Evolutionary conservation across 2,797 vertebrate species (phyloP), one percentile per base, ranked within the genome.

Genomic region (Cetoscarus ocellatus): DNA sequence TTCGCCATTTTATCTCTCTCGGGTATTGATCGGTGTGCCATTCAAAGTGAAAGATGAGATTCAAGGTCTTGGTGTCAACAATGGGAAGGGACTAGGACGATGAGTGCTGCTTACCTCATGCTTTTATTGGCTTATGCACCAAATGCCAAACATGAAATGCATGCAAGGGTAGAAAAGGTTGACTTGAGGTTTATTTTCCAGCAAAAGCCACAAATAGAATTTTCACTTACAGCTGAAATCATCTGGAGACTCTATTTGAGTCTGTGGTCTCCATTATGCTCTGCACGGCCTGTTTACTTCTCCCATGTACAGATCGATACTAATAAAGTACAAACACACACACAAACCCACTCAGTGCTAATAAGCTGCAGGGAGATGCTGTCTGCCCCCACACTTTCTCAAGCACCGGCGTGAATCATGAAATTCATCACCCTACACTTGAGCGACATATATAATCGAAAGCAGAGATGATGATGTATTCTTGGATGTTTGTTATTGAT

Each of bases 21-120:
- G 56, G 77, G 56, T 64, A 86, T 85, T 2, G 77, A 87, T 80
- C 63, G 0, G 1, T 48, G 75, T 60, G 47, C 61, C 27, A 6
- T 67, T 67, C 40, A 19, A 67, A 35, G 70, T 78, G 82, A 85
- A 85, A 83, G 61, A 84, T 61, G 64, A 86, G 79, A 79, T 61
- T 51, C 50, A 6, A 62, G 66, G 73, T 60, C 52, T 70, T 59
- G 35, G 1, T 75, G 68, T 71, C 81, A 61, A 52, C 64, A 70
- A 65, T 74, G n/a, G 18, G 49, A 45, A 42, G 43, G 19, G 63
- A 61, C 39, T 11, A 74, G 73, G 71, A 71, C 58, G 13, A 18
- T 39, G 58, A 15, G 53, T 62, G 18, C 38, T 38, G 14, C 5
- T 73, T 50, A 43, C 51, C 5, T 48, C 19, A 1, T 10, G 19